Evolutionary conservation across 2,113 vertebrate genomes (phyloP).

Genomic region (Glaucidium brasilianum): DNA sequence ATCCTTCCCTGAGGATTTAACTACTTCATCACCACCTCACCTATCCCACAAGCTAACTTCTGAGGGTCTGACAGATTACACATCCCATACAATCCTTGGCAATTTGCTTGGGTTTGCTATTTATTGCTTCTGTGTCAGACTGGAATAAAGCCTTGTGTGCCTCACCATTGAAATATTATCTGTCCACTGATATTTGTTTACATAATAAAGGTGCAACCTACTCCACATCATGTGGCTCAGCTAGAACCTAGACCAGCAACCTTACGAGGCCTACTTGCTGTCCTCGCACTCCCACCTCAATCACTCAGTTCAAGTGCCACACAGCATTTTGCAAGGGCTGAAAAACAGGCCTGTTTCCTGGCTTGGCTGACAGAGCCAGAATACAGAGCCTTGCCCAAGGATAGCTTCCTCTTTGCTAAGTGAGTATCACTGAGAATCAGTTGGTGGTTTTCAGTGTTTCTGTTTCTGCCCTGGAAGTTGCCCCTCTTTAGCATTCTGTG

Average conservation of each 20-base stretch:
- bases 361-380: not conserved
- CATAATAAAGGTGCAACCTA: not conserved
- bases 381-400: not conserved
- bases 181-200: not conserved
- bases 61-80: not conserved
- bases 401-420: not conserved
- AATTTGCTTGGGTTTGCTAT: not conserved
- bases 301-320: not conserved
- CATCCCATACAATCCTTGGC: not conserved
- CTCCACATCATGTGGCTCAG: rapidly evolving
- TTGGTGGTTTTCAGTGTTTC: not conserved
- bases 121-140: not conserved
- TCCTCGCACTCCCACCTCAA: not conserved
- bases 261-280: no score
- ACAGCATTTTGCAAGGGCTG: not conserved
- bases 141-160: not conserved
- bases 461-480: not conserved
- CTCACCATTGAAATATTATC: not conserved
- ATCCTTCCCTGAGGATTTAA: not conserved
- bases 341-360: not conserved
- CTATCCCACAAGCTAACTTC: not conserved
- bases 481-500: not conserved
- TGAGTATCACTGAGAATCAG: not conserved
- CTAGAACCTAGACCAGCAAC: not conserved
- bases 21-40: not conserved